Evolutionary conservation across 2,797 vertebrate genomes (phyloP), one percentile per base, ranked within the genome.

Genomic region (Lagocephalus sceleratus): DNA sequence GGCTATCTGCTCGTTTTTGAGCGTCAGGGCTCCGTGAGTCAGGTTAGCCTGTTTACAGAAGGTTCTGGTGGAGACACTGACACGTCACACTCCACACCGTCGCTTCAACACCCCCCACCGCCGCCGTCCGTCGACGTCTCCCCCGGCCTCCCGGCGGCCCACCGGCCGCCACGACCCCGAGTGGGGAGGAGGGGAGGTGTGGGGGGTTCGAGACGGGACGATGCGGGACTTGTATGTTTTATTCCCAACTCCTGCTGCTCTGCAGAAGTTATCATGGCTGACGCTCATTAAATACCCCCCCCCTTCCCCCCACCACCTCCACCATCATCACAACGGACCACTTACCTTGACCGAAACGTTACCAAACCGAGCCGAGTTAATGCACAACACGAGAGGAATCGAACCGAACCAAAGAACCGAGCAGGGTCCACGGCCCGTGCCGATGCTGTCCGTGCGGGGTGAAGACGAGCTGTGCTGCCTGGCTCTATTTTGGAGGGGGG

Each of bases 281-380:
- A 63, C 50, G 56, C 39, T 52, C 35, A 10, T 53, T 20, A 40
- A 8, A 17, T 26, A 47, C n/a, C n/a, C n/a, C n/a, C n/a, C n/a
- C n/a, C n/a, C 32, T 35, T 35, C 2, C 2, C 52, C 45, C 51
- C 67, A 68, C 57, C 21, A 54, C 15, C 55, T 10, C 1, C 15
- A 32, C 6, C 2, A 16, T 26, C 8, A 29, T 0, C 29, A 10
- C 9, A n/a, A 39, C 39, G 38, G 2, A 35, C 11, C 32, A 10
- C 83, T 73, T 66, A 87, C 85, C 85, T 77, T 52, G 49, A 5
- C 66, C 54, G 5, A 44, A 46, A 22, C 23, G 43, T 23, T 38
- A 23, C 20, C 39, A 43, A 35, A 62, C 19, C 3, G 39, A 6
- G 40, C 48, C 53, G 32, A 29, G 20, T 29, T 17, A 1, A 5